A percentile compares a stretch with the other conserved stretches of the same genome.
Evolutionary conservation across 2,888 invertebrate genomes (phyloP).

Genomic region (Xanthorhoe spadicearia): DNA sequence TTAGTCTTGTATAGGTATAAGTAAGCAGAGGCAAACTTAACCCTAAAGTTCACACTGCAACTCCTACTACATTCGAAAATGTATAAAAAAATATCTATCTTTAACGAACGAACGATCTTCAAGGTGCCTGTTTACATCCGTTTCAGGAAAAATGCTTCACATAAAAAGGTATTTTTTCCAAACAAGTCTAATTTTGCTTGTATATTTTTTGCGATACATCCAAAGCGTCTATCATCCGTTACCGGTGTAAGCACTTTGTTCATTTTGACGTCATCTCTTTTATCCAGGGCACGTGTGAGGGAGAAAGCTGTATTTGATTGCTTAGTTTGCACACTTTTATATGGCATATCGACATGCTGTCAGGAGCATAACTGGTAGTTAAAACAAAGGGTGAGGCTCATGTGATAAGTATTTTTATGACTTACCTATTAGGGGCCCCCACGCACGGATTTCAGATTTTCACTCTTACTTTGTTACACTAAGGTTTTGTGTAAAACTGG

Average conservation of each 20-base stretch:
- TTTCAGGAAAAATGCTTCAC: too few relatives aligned
- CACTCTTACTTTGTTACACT: background rate
- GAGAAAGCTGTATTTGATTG: slow-evolving; percentile 45
- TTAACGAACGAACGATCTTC: too few relatives aligned
- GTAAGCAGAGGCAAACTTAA: too few relatives aligned
- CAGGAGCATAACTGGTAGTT: slow-evolving; percentile 14
- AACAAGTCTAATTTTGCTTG: slow-evolving; percentile 23
- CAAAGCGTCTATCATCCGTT: slow-evolving; percentile 36
- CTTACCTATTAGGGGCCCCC: background rate
- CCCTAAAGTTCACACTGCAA: too few relatives aligned
- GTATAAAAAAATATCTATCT: too few relatives aligned
- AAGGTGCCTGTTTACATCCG: too few relatives aligned
- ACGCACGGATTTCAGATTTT: too few relatives aligned
- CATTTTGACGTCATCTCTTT: slow-evolving; percentile 39
- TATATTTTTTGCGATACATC: slow-evolving; percentile 20
- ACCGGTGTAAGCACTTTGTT: slow-evolving; percentile 36
- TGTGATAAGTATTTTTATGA: slow-evolving; percentile 1
- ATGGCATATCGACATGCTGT: slow-evolving; percentile 42
- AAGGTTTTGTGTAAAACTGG: background rate
- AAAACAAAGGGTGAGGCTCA: slow-evolving; percentile 7
- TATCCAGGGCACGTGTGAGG: slow-evolving; percentile 11
- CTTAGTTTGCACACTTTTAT: slow-evolving; percentile 32
- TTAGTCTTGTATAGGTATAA: too few relatives aligned
- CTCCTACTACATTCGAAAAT: too few relatives aligned
- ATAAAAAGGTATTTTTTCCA: background rate